A percentile compares a stretch with the other conserved stretches of the same genome.
Conservation (phyloP, 1,140 invertebrate species). For the Muscidifurax raptorellus region DNA sequence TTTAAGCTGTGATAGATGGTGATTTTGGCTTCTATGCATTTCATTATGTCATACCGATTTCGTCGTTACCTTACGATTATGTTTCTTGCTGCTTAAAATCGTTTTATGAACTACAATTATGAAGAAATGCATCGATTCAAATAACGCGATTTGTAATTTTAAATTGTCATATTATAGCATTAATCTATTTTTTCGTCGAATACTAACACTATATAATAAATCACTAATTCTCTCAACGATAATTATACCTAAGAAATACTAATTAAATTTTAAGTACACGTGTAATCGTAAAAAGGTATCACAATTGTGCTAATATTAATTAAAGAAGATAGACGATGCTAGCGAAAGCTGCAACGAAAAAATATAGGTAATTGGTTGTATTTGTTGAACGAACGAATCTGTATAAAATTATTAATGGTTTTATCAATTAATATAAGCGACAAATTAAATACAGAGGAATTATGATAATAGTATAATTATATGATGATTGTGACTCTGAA, state of each 20-base stretch:
- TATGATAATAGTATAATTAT: neutral
- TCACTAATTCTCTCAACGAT: too few species aligned
- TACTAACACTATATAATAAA: too few species aligned
- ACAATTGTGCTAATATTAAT: neutral
- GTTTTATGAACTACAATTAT: neutral
- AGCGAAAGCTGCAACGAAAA: neutral
- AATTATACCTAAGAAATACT: too few species aligned
- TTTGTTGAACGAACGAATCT: neutral
- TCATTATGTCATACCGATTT: neutral
- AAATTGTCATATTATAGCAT: too few species aligned
- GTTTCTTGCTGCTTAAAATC: neutral
- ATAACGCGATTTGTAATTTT: too few species aligned
- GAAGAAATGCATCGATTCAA: too few species aligned
- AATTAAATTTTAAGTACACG: too few species aligned
- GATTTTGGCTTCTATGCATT: conserved; percentile 3
- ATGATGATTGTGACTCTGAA: neutral
- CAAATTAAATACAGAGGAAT: neutral
- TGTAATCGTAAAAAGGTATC: neutral
- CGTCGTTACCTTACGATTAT: conserved; percentile 7
- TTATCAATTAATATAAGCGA: too few species aligned
- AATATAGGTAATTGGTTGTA: neutral
- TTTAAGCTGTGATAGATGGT: conserved; percentile 4
- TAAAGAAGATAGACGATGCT: neutral
- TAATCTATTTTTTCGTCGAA: too few species aligned
- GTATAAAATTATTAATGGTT: too few species aligned